Evolutionary conservation across 2,888 invertebrate species (phyloP).

Genomic region (Odontocolon sp.): DNA sequence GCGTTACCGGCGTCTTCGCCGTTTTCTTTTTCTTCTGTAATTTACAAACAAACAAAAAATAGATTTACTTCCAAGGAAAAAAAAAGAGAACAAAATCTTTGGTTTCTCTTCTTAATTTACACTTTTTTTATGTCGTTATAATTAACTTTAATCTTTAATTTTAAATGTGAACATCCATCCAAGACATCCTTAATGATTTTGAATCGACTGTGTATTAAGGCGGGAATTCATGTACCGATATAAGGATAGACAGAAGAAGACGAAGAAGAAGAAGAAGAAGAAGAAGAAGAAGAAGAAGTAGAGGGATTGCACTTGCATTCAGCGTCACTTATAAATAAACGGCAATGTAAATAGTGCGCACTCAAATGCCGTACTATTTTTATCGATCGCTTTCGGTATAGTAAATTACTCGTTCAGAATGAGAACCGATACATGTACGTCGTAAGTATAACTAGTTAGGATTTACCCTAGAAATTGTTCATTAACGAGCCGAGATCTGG

Average conservation of each 20-base stretch:
- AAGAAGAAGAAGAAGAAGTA: conserved; percentile 51
- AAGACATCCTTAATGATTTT: not conserved
- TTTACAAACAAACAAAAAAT: not conserved
- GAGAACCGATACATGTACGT: not conserved
- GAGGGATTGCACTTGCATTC: conserved; percentile 71
- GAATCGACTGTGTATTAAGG: not conserved
- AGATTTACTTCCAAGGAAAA: not conserved
- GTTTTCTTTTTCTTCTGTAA: conserved; percentile 70
- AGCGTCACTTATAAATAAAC: conserved; percentile 78
- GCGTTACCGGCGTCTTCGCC: conserved; percentile 69
- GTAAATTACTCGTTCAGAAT: conserved; percentile 7
- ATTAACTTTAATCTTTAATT: no score
- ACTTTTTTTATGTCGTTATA: no score
- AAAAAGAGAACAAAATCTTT: not conserved
- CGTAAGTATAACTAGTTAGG: no score
- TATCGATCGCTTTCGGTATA: conserved; percentile 68
- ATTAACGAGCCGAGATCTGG: no score
- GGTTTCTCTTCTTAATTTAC: no score
- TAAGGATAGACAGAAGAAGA: conserved; percentile 21
- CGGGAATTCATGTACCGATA: conserved; percentile 5
- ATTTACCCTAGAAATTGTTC: no score
- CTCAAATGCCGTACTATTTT: conserved; percentile 79
- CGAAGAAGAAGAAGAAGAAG: not conserved
- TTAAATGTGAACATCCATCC: no score
- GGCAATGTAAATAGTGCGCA: conserved; percentile 78